Base-by-base conservation (phyloP, 2,888 invertebrate genomes). In the Lasioglossum figueresi region DNA sequence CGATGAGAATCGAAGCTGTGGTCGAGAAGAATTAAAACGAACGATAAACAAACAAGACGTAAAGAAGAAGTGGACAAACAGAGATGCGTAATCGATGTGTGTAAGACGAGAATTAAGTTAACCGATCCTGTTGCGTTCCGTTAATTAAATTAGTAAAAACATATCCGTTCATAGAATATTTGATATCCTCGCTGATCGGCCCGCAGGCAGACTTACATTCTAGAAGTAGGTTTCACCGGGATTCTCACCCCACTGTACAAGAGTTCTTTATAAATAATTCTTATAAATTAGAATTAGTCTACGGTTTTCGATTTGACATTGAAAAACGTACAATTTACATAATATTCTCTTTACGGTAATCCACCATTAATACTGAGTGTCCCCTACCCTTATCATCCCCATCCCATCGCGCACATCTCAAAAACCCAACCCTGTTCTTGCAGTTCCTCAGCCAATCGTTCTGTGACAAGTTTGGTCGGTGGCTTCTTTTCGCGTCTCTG, bases 341-440 rank as follows among this genome's bases (percentile, higher is more conserved):
- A 84, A 89, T 88, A 75, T 82, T 91, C 88, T 40, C 87, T 84
- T 91, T 89, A 90, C 90, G 88, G 91, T 89, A 87, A 88, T 93
- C 89, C 92, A 89, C 90, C 90, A 89, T 92, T 94, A 94, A 94
- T 94, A 94, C 94, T 94, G 94, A 91, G 92, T 89, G 89, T 91
- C 88, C 88, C 76, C 59, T 52, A 12, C 27, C 14, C 27, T n/a
- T 48, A 40, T n/a, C 56, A 14, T 31, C 16, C 19, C 75, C 31
- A 3, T 37, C 27, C 56, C 52, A 52, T 4, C n/a, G 31, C 31
- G 52, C 66, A n/a, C 16, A 34, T n/a, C 27, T 43, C 43, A 4
- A 23, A n/a, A 31, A 43, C 48, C 66, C 76, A 8, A n/a, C 31
- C 76, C 68, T 16, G 1, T 14, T n/a, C 59, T 71, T 66, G 14